Evolutionary conservation across 2,797 vertebrate genomes (phyloP), one percentile per base, ranked within the genome.

Genomic region (Tragopan temminckii): DNA sequence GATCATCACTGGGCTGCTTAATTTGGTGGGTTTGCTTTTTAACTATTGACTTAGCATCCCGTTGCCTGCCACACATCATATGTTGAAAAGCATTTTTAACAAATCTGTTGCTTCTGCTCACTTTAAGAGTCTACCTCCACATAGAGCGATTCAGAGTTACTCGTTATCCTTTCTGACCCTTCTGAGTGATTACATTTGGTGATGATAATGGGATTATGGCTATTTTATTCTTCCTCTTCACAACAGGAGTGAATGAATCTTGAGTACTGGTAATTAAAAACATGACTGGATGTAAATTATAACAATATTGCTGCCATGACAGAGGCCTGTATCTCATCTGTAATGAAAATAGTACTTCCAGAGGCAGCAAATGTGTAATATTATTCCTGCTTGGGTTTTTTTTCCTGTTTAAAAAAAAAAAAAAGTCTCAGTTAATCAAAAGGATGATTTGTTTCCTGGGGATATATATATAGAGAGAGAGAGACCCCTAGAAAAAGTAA

Each of bases 181-280:
- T 59, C 35, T 42, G 38, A 80, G n/a, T 45, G 25, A 59, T 80
- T 50, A 40, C 13, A 9, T 67, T 29, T 63, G 38, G 23, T 20
- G 43, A 21, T 36, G 64, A 33, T 66, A 36, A 66, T 46, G 43
- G 15, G 15, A 50, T 80, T 75, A 50, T 15, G 25, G 43, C 20
- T 80, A 10, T 90, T 58, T 58, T 27, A 50, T 36, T 68, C 29
- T 55, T 80, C 61, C 3, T 77, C 7, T 40, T 67, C 38, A 42
- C 16, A 45, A n/a, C 31, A 42, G 24, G n/a, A 77, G 8, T 35
- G 45, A 36, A 74, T 33, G 52, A 48, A 36, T 42, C 48, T 52
- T 0, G 0, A 25, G 33, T 19, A 33, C 3, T 29, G 20, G 24
- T 33, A 58, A 61, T 52, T 45, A 25, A 50, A 63, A 70, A 70